phyloP scores from a whole-genome alignment of 2,888 invertebrate genomes.

The Volucella inflata region DNA sequence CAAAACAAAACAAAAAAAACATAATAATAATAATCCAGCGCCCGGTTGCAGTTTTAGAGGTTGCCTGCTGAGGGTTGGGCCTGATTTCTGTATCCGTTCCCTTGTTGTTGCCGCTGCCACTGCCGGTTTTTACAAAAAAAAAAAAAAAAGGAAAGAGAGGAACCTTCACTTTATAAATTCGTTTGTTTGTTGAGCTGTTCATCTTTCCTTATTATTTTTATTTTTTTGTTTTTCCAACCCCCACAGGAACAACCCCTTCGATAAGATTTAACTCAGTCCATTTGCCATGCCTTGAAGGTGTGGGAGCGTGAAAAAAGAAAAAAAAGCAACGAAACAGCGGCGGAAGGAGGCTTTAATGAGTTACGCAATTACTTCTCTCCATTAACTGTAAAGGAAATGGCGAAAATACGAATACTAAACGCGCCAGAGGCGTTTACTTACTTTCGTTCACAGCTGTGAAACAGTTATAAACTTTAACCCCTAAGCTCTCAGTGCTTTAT shows the following conservation, averaged over 20 bases:
- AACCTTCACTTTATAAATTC: constrained; percentile 23
- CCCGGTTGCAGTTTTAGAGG: no score
- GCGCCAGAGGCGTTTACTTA: constrained; percentile 22
- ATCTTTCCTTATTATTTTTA: background rate
- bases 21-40: no score
- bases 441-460: constrained; percentile 32
- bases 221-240: background rate
- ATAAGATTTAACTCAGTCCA: constrained; percentile 3
- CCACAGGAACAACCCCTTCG: background rate
- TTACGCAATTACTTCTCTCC: constrained; percentile 68
- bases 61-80: background rate
- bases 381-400: constrained; percentile 45
- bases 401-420: constrained; percentile 13
- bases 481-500: background rate
- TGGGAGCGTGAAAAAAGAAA: background rate
- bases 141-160: background rate
- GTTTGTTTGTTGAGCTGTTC: constrained; percentile 35
- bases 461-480: constrained; percentile 31
- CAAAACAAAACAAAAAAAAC: constrained; percentile 10
- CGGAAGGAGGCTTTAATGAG: constrained; percentile 64
- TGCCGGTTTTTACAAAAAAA: background rate
- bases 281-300: background rate
- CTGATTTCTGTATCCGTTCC: constrained; percentile 21
- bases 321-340: no score
- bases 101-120: background rate